These are phyloP conservation scores for Tenthredo notha DNA, from an alignment of 2,888 invertebrate species.

Conservation along the genomic window DNA sequence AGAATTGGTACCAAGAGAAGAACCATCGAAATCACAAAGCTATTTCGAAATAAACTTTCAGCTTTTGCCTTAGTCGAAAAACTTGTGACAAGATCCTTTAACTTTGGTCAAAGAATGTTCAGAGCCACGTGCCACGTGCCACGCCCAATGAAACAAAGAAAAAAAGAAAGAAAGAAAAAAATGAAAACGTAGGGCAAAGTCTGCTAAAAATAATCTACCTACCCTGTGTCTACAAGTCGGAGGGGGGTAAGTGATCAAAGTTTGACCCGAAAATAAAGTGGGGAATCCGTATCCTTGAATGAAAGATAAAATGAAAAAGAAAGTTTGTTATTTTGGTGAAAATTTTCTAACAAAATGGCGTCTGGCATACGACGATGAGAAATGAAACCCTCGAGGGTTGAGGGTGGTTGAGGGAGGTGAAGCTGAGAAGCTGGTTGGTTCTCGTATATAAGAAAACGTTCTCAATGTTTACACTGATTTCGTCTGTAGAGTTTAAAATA, in stretches of 20 bases:
- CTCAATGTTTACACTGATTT: slow-evolving; percentile 49
- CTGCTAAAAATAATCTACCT: slow-evolving; percentile 25
- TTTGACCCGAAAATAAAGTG: slow-evolving; percentile 7
- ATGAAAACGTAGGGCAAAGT: not conserved
- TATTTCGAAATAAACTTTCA: not conserved
- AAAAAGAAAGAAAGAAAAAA: too few relatives aligned
- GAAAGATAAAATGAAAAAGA: not conserved
- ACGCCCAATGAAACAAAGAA: slow-evolving; percentile 22
- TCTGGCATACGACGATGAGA: not conserved
- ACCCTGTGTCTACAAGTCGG: not conserved
- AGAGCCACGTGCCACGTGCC: not conserved
- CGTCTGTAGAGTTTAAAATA: slow-evolving; percentile 51
- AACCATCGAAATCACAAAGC: not conserved
- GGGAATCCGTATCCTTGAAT: not conserved
- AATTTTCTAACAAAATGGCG: not conserved
- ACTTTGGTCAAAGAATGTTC: not conserved
- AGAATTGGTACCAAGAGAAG: not conserved
- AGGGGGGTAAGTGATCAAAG: not conserved
- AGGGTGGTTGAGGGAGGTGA: not conserved
- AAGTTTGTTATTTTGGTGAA: not conserved
- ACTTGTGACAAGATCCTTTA: not conserved
- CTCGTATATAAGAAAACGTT: slow-evolving; percentile 16
- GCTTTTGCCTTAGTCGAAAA: not conserved
- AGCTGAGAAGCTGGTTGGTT: not conserved
- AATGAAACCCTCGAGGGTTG: not conserved